phyloP scores from a whole-genome alignment of 2,797 vertebrate genomes.

The Danio jaintianensis region DNA sequence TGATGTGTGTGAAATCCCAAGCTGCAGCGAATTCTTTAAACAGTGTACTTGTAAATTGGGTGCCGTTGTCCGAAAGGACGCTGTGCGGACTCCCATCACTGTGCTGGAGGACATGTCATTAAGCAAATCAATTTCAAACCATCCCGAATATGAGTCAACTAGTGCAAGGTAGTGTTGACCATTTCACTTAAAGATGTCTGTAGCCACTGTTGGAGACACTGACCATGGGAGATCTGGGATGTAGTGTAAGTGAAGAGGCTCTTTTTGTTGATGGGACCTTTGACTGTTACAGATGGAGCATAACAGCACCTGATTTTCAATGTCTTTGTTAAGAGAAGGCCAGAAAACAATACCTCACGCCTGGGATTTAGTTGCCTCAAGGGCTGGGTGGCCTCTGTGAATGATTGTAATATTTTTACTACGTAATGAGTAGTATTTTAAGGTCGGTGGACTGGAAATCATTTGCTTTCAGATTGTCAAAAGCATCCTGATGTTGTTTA shows the following conservation, averaged over 20 bases:
- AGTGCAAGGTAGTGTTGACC: slow-evolving; percentile 29
- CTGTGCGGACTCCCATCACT: slow-evolving; percentile 3
- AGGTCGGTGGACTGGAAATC: background rate
- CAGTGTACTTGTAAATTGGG: background rate
- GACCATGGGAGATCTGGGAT: slow-evolving; percentile 45
- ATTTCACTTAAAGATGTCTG: slow-evolving; percentile 46
- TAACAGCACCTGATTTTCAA: background rate
- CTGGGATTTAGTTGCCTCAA: slow-evolving; percentile 33
- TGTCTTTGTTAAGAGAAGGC: slow-evolving; percentile 34
- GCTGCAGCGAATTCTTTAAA: slow-evolving; percentile 10
- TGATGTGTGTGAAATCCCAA: slow-evolving; percentile 15
- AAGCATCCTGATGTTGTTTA: background rate
- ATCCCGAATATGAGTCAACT: slow-evolving; percentile 30
- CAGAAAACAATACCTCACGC: slow-evolving; percentile 29
- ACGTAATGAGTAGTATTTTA: slow-evolving; percentile 2
- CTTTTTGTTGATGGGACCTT: slow-evolving; percentile 44
- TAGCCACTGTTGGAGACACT: slow-evolving; percentile 30
- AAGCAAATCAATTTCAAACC: slow-evolving; percentile 41
- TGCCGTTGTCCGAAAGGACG: slow-evolving; percentile 19
- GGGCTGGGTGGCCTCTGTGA: slow-evolving; percentile 41
- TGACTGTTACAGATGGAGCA: slow-evolving; percentile 37
- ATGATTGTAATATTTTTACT: slow-evolving; percentile 16
- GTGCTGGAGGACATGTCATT: background rate
- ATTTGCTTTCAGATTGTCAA: background rate
- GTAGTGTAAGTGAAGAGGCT: slow-evolving; percentile 21